Conservation (phyloP, 2,113 vertebrate genomes). For the Cyphomyrus discorhynchus region DNA sequence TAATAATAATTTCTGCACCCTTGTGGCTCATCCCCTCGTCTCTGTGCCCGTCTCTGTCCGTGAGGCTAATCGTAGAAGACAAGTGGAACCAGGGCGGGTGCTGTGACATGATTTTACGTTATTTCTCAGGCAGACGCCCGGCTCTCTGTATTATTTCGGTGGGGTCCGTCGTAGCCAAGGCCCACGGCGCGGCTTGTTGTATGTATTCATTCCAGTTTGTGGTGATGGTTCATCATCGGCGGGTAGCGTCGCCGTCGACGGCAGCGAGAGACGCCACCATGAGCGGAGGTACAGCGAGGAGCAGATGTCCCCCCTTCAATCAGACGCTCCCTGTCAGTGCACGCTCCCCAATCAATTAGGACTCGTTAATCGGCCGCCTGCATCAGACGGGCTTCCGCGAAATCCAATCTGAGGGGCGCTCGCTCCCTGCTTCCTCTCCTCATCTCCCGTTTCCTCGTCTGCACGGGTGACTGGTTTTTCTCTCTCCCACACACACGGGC, state of each 20-base stretch:
- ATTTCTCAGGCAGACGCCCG: neutral
- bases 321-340: conserved; percentile 48
- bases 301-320: conserved; percentile 57
- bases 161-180: neutral
- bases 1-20: neutral
- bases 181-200: neutral
- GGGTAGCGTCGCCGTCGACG: conserved; percentile 20
- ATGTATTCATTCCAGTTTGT: conserved; percentile 1
- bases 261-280: neutral
- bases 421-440: conserved; percentile 38
- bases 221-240: neutral
- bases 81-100: neutral
- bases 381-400: conserved; percentile 36
- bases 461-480: neutral
- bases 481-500: conserved; percentile 20
- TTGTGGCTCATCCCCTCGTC: neutral
- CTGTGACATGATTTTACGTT: neutral
- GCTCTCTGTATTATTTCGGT: neutral
- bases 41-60: neutral
- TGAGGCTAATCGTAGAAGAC: conserved; percentile 17
- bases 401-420: conserved; percentile 53
- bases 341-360: conserved; percentile 63
- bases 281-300: conserved; percentile 50
- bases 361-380: conserved; percentile 44
- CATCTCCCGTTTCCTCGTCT: conserved; percentile 11